Percentiles rank a stretch among this genome's conserved stretches.
phyloP scores from a whole-genome alignment of 2,888 invertebrate species.

The Odontomyia ornata region DNA sequence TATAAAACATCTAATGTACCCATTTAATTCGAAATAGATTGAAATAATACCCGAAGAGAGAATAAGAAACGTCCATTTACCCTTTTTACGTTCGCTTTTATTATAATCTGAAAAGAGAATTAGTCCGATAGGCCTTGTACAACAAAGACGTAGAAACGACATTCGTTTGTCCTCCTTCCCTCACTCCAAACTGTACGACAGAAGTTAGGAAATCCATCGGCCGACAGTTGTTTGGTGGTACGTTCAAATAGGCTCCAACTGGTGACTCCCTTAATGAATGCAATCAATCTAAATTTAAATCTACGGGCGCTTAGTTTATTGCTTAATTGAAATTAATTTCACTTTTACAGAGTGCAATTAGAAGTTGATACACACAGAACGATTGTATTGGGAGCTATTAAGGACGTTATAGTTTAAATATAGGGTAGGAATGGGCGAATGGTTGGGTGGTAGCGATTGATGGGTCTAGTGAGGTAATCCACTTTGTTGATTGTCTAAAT shows the following conservation, averaged over 20 bases:
- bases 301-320: conserved; percentile 43
- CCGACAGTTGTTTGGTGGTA: background rate
- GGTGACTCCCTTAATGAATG: conserved; percentile 33
- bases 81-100: conserved; percentile 26
- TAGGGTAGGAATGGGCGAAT: background rate
- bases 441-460: background rate
- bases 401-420: background rate
- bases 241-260: background rate
- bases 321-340: conserved; percentile 45
- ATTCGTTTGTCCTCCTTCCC: background rate
- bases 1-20: background rate
- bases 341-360: conserved; percentile 37
- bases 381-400: background rate
- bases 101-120: background rate
- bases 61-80: conserved; percentile 4
- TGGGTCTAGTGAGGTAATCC: background rate
- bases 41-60: background rate
- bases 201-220: background rate
- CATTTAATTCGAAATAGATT: conserved; percentile 36
- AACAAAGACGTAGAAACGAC: background rate
- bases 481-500: background rate
- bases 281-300: conserved; percentile 44
- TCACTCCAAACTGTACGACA: background rate
- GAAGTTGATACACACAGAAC: conserved; percentile 5
- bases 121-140: background rate